Evolutionary conservation across 2,888 invertebrate species (phyloP).

Genomic region (Hirtodrosophila cameraria): DNA sequence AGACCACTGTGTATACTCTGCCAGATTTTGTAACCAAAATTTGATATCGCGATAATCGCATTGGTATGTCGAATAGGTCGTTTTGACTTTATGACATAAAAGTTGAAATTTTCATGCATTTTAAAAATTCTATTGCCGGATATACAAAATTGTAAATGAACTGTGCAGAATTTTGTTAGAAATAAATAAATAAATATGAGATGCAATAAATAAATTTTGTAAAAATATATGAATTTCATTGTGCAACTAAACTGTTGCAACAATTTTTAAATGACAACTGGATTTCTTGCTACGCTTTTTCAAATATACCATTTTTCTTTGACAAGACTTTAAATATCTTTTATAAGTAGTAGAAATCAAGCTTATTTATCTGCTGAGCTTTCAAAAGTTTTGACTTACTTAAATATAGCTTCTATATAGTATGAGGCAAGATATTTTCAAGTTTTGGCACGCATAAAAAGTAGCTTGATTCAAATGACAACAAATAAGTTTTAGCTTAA

Average conservation of each 20-base stretch:
- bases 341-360: conserved; percentile 15
- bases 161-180: neutral
- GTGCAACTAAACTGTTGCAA: neutral
- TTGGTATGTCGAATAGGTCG: conserved; percentile 30
- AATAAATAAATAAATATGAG: neutral
- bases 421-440: neutral
- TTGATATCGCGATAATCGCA: conserved; percentile 52
- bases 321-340: conserved; percentile 13
- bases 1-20: neutral
- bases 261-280: neutral
- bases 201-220: conserved; percentile 1
- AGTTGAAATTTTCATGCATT: neutral
- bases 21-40: conserved; percentile 15
- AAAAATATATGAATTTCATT: neutral
- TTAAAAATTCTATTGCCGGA: neutral
- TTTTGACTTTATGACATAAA: conserved; percentile 11
- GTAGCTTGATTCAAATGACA: neutral
- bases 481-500: neutral
- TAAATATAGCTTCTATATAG: conserved; percentile 1
- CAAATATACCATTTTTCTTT: conserved; percentile 4
- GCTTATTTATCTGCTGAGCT: conserved; percentile 12
- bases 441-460: neutral
- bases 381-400: conserved; percentile 10
- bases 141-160: conserved; percentile 1
- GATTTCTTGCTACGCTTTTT: neutral